Base-by-base conservation (phyloP, 2,888 invertebrate species). In the Cyclophora punctaria region DNA sequence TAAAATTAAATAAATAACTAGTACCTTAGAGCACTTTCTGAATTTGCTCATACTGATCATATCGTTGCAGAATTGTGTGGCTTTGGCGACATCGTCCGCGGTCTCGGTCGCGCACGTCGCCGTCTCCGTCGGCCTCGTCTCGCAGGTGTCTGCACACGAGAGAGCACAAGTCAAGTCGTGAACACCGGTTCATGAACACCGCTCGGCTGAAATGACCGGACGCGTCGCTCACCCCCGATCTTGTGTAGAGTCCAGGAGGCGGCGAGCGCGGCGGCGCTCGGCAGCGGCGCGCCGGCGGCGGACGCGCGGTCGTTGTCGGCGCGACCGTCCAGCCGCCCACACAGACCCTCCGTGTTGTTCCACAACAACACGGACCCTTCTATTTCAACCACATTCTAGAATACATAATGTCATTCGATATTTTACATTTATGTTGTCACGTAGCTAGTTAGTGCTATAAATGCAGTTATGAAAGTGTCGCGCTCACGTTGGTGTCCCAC, bases 301-400 rank as follows among this genome's bases (percentile, higher is more conserved):
- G 90, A 91, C 40, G 80, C 73, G 57, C 95, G 86, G 73, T 97
- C 96, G 67, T 95, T 94, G 4, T 79, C 80, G 3, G 85, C 78
- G 63, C 92, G 89, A 0, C 94, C 94, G 73, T 97, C 94, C 60
- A 95, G 80, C 0, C 87, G 89, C 0, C 97, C 97, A 70, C 97
- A 97, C 0, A 97, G 83, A 49, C 97, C 97, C 55, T 92, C 92
- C 0, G 95, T 94, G 64, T 92, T 91, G 66, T 94, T 94, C 94
- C 95, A 96, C 41, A 95, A 75, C 2, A 89, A 88, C 34, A 93
- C 91, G 2, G 91, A 88, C 0, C 92, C 93, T 69, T 93, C 92
- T 0, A 95, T 81, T 55, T 92, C 86, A 3, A 96, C 83, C 54
- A 93, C 75, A 68, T 92, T 91, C 91, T 93, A 76, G 37, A 5